A percentile compares a stretch with the other conserved stretches of the same genome.
These are phyloP conservation scores for Cheilosia variabilis DNA, from an alignment of 2,888 invertebrate genomes.

Conservation along the genomic window DNA sequence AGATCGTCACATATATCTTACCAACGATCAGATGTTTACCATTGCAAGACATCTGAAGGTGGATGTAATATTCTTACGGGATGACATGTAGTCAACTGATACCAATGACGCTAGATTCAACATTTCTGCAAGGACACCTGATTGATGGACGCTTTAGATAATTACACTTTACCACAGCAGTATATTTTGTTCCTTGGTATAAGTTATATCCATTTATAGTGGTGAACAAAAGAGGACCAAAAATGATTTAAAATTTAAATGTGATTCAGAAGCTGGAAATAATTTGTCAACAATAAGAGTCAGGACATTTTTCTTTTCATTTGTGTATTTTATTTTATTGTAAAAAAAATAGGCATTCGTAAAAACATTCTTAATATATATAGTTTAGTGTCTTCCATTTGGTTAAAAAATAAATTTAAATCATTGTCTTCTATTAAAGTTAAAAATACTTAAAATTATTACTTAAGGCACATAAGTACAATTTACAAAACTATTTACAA, in stretches of 20 bases:
- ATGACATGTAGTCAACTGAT: too few relatives aligned
- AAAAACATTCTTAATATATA: slow-evolving; percentile 74
- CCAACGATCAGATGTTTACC: too few relatives aligned
- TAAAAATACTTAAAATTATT: slow-evolving; percentile 74
- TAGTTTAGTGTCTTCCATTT: slow-evolving; percentile 83
- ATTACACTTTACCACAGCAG: too few relatives aligned
- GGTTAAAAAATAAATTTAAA: slow-evolving; percentile 78
- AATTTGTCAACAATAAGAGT: slow-evolving; percentile 19
- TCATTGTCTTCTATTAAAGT: slow-evolving; percentile 82
- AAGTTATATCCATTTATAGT: too few relatives aligned
- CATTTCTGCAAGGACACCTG: too few relatives aligned
- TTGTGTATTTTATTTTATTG: slow-evolving; percentile 73
- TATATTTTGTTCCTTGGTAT: too few relatives aligned
- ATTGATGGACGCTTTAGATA: too few relatives aligned
- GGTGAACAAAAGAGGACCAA: too few relatives aligned
- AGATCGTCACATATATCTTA: too few relatives aligned
- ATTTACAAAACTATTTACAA: slow-evolving; percentile 64
- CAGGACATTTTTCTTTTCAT: slow-evolving; percentile 59
- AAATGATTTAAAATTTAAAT: not conserved
- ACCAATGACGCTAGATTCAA: too few relatives aligned
- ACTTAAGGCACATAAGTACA: slow-evolving; percentile 79
- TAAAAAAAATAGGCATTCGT: slow-evolving; percentile 34
- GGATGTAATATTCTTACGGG: too few relatives aligned
- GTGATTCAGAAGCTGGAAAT: not conserved
- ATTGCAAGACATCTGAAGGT: too few relatives aligned